These are phyloP conservation scores for Premnoplex brunnescens DNA, from an alignment of 2,797 vertebrate genomes.

Conservation along the genomic window DNA sequence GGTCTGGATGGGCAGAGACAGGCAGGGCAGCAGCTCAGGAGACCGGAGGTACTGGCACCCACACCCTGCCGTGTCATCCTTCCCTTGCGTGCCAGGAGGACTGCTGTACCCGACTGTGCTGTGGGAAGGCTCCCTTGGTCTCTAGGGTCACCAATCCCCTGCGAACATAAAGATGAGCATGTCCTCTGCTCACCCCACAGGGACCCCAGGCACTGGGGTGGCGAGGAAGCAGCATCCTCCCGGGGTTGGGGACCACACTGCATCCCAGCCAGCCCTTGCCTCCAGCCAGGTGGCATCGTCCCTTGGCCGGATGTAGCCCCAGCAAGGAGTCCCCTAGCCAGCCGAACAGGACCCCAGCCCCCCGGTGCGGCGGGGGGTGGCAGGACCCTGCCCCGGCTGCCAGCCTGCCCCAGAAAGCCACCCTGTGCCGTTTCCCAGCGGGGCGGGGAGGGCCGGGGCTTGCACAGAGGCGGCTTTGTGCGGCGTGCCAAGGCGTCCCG, in stretches of 20 bases:
- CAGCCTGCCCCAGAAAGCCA: conserved; percentile 67
- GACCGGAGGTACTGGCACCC: background rate
- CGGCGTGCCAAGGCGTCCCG: conserved; percentile 71
- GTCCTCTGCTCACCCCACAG: background rate
- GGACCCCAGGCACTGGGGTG: background rate
- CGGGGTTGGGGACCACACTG: rapidly evolving
- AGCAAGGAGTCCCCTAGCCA: background rate
- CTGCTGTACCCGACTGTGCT: background rate
- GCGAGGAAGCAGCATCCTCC: background rate
- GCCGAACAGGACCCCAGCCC: background rate
- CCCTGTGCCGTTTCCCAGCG: conserved; percentile 56
- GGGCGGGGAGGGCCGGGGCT: conserved; percentile 22
- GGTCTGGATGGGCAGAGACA: background rate
- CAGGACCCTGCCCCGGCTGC: background rate
- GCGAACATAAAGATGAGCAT: background rate
- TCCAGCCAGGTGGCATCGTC: rapidly evolving
- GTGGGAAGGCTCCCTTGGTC: background rate
- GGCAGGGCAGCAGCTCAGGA: background rate
- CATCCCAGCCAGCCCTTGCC: background rate
- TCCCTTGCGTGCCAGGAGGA: background rate
- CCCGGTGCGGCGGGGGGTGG: background rate
- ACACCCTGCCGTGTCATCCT: background rate
- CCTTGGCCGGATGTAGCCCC: background rate
- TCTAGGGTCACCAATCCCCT: background rate
- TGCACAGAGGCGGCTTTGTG: conserved; percentile 78